Base-by-base conservation (phyloP, 2,113 vertebrate genomes). In the Marmota flaviventris region DNA sequence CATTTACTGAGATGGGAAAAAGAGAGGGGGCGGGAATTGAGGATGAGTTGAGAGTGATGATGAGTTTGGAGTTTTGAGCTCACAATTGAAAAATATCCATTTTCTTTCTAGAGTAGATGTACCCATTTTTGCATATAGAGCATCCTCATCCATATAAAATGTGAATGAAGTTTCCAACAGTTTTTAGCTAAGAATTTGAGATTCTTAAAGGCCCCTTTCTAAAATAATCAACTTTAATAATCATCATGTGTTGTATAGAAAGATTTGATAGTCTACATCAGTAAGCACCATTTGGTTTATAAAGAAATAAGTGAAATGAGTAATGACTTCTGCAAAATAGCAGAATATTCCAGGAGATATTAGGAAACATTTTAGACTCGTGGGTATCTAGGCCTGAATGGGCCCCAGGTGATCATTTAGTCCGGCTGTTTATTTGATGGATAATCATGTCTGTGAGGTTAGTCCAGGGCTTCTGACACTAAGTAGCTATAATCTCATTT, bases 1-100 rank as follows among this genome's bases (percentile, higher is more conserved):
- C 4, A 0, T n/a, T 73, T 22, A 48, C 11, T 39, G 37, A 81
- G 4, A n/a, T 4, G 8, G 24, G 24, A 27, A 8, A 2, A 53
- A 29, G 20, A 92, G 9, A 8, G 9, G 12, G 0, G 22, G 27
- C 2, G 6, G 18, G 27, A n/a, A 2, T 0, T 48, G 25, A 1
- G 25, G 18, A 76, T 34, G 22, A 61, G 5, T 13, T 37, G 12
- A 88, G 6, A 1, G 6, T 20, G 18, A 37, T 37, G 51, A 25
- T 48, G 34, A 77, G 5, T 69, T 75, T 42, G 11, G 45, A 76
- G 20, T 91, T 22, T 67, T 87, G 70, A 76, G 37, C 39, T 78
- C 20, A 53, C 1, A 20, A 34, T 42, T 51, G 32, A 91, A 42
- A 72, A 73, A 12, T 42, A 34, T 8, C 11, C 13, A 37, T 69